These are phyloP conservation scores for Marisa cornuarietis DNA, from an alignment of 1,140 invertebrate genomes.

Conservation along the genomic window DNA sequence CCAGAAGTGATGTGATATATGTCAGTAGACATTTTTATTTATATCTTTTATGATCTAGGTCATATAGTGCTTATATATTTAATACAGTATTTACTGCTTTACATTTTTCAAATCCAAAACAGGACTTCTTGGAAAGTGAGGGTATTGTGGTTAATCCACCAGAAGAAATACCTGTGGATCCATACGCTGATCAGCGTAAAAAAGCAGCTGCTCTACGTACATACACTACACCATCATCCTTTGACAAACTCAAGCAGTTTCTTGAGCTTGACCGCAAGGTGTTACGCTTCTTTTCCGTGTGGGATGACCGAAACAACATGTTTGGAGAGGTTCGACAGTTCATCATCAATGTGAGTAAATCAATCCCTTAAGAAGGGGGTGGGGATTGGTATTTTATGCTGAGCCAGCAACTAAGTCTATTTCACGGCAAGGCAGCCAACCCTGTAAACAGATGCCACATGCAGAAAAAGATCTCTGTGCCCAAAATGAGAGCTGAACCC, in stretches of 20 bases:
- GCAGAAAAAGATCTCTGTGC: no score
- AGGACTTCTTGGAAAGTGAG: constrained; percentile 85
- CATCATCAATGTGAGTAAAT: constrained; percentile 62
- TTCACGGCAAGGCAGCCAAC: no score
- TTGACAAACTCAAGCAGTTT: constrained; percentile 66
- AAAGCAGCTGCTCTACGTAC: constrained; percentile 57
- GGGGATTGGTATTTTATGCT: background rate
- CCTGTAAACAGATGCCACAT: no score
- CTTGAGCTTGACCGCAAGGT: constrained; percentile 67
- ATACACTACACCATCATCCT: constrained; percentile 60
- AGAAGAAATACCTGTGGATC: constrained; percentile 77
- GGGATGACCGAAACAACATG: constrained; percentile 79
- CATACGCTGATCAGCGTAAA: constrained; percentile 71
- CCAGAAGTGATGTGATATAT: no score
- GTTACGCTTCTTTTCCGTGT: constrained; percentile 78
- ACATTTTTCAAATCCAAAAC: constrained; percentile 6
- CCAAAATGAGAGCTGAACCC: no score
- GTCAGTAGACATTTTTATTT: no score
- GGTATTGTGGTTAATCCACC: constrained; percentile 80
- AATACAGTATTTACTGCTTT: no score
- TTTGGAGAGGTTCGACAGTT: constrained; percentile 73
- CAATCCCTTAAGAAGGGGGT: background rate
- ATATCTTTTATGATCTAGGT: no score
- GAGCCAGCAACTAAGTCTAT: no score
- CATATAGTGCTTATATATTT: no score